Base-by-base conservation (phyloP, 1,140 invertebrate genomes). In the Brachionus koreanus region DNA sequence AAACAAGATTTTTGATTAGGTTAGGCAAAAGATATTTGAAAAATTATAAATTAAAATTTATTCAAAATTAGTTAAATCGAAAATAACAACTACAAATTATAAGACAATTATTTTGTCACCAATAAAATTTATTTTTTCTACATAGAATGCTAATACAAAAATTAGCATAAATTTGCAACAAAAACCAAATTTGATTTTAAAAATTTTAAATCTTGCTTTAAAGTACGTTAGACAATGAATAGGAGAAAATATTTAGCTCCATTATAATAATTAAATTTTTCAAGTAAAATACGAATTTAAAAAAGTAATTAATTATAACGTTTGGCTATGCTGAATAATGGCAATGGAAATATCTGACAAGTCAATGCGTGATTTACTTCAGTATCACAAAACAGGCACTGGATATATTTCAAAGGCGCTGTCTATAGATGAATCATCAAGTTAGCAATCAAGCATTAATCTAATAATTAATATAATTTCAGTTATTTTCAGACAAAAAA, bases 311-410 rank as follows among this genome's bases (percentile, higher is more conserved):
- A 35, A 61, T 61, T 79, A 61, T n/a, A 37, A 16, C 13, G 9
- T 69, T 69, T 69, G 35, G 16, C n/a, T 69, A 37, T 69, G 35
- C n/a, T 69, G 29, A 69, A 37, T 6, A 19, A 16, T 16, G 19
- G 19, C 19, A 61, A 79, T 79, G 76, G 61, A 57, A 79, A 23
- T 42, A 79, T 79, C 76, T 61, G 76, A 79, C 33, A 42, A 43
- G 23, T 57, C 76, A 12, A 79, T 79, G 76, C 33, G 35, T 9
- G 49, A 79, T 61, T 37, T 79, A 23, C 12, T 57, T n/a, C 46
- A 79, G 19, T 79, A 61, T 29, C 76, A 79, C 16, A 39, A 42
- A 61, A 35, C 37, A 29, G 76, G 76, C 23, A 79, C 76, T 23
- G 76, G 33, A 5, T 79, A 61, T 7, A 61, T 79, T 6, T 33